Base-by-base conservation (phyloP, 2,888 invertebrate genomes). In the Hecatera dysodea region DNA sequence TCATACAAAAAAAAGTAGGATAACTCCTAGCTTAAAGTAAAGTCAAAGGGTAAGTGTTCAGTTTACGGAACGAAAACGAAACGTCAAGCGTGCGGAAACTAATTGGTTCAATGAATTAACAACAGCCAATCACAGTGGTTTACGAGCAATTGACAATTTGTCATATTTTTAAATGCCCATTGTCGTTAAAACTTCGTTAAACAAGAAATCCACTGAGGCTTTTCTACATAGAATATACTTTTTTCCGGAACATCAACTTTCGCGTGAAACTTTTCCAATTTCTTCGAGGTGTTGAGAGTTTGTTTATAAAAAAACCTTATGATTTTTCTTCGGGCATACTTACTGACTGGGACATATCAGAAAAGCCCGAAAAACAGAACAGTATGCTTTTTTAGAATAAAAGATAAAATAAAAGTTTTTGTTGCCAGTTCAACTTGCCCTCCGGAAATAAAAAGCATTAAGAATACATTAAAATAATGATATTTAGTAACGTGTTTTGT, bases 401-500 rank as follows among this genome's bases (percentile, higher is more conserved):
- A 33, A 15, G 15, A 67, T 59, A 75, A 72, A 46, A 36, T 42
- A 19, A 44, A 0, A 19, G 67, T 76, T n/a, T 46, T 33, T 8
- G 52, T n/a, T 24, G n/a, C 2, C 19, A 52, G 44, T 7, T 22
- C 29, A 8, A 15, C 8, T n/a, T 19, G 70, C 44, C 60, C 48
- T 78, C 72, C 46, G 29, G 44, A 55, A 72, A 53, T 52, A 36
- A 56, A n/a, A 72, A 50, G 39, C 36, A 65, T 72, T 61, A 64
- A 29, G 27, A 52, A 73, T 57, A 61, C 74, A 76, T 65, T 72
- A 57, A 65, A 61, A 78, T 72, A 72, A 75, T 64, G 22, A 36
- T 22, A 56, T 15, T 39, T 15, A 3, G 27, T 24, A 33, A 24
- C 33, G n/a, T 62, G 39, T 78, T 71, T 46, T 33, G 44, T 75